Evolutionary conservation across 2,888 invertebrate species (phyloP), one percentile per base, ranked within the genome.

Genomic region (Corythucha ciliata): DNA sequence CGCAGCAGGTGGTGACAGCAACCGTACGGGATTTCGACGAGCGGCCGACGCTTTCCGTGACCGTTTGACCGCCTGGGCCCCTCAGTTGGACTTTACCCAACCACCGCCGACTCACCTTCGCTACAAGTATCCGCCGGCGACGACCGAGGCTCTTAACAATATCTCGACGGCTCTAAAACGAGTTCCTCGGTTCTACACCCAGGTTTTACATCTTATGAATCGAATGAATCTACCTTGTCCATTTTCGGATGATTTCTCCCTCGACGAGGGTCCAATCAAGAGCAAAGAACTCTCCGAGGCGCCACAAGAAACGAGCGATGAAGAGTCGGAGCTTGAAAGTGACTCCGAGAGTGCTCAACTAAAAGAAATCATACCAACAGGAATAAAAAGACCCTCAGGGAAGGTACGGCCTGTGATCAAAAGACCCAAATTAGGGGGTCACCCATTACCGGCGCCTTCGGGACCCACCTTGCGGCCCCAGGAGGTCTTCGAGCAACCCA

Each of bases 141-240:
- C 79, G 47, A 74, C 77, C 32, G 74, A 75, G 48, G 83, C 82
- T 36, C 73, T 88, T 36, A 74, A 81, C 48, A 87, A 88, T 64
- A 89, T 94, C 55, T 75, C 82, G 4, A 76, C 82, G 67, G 77
- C 82, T 22, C 68, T 94, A 51, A 75, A 81, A 49, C 75, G 76
- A 14, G 80, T 87, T 60, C 83, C 84, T 48, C 79, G 81, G 61
- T 86, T 94, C 67, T 94, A 94, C 65, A 80, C 77, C 1, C 75
- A 75, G 63, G 79, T 83, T 8, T 65, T 94, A 40, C 93, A 94
- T 70, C 73, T 94, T 47, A 93, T 94, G 93, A 94, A 94, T 66
- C 86, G 84, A 69, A 90, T 94, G 90, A 86, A 84, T 66, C 69
- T 94, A 42, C 82, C 85, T 16, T 78, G 82, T 36, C 94, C 94